Conservation (phyloP, 2,888 invertebrate genomes). For the Eucera pruinosa region DNA sequence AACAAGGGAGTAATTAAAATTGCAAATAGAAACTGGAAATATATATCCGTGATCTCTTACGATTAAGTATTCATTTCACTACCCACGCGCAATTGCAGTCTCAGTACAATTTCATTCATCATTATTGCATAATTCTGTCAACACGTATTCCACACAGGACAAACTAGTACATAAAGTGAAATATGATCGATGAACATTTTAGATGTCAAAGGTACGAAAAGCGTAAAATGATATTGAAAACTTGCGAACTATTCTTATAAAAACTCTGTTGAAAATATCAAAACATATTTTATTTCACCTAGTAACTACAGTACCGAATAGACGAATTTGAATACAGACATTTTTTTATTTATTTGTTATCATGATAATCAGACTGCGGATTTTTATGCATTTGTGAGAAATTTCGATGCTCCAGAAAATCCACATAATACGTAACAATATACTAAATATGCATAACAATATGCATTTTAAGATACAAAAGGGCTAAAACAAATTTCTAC, state of each 20-base stretch:
- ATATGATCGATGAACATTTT: background rate
- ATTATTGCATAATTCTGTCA: conserved; percentile 9
- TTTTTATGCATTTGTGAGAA: too few species aligned
- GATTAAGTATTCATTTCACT: conserved; percentile 16
- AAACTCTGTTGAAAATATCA: background rate
- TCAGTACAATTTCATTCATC: conserved; percentile 5
- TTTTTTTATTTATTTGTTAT: too few species aligned
- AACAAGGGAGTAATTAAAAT: background rate
- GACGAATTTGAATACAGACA: too few species aligned
- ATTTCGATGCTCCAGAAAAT: too few species aligned
- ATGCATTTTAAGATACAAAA: too few species aligned
- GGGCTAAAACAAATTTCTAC: too few species aligned
- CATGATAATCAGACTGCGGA: too few species aligned
- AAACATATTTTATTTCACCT: too few species aligned
- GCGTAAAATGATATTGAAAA: background rate
- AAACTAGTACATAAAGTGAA: background rate
- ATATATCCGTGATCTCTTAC: background rate
- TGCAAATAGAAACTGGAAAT: background rate
- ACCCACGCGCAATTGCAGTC: conserved; percentile 3
- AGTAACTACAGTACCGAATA: too few species aligned
- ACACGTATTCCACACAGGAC: background rate
- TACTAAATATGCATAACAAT: too few species aligned
- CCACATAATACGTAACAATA: too few species aligned
- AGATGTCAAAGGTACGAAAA: background rate
- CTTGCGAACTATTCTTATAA: background rate